phyloP scores from a whole-genome alignment of 2,888 invertebrate genomes.

The Apamea epomidion region DNA sequence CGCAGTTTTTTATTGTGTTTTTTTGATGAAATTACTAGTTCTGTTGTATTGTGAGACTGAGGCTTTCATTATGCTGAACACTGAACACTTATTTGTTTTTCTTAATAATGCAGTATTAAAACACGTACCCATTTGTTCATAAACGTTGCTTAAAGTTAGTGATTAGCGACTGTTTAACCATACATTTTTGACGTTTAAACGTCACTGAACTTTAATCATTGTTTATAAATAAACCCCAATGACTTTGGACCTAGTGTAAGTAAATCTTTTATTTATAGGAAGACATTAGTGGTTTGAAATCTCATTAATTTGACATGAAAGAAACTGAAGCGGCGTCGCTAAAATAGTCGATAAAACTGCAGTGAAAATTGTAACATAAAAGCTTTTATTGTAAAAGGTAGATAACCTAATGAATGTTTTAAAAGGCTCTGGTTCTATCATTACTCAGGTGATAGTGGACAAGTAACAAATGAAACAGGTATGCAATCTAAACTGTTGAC shows the following conservation, averaged over 20 bases:
- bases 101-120: neutral
- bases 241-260: neutral
- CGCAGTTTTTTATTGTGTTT: constrained; percentile 57
- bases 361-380: neutral
- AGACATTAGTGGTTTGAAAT: neutral
- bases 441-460: neutral
- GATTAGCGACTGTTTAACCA: neutral
- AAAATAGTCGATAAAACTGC: neutral
- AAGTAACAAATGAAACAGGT: constrained; percentile 20
- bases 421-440: neutral
- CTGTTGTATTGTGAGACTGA: neutral
- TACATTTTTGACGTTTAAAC: neutral
- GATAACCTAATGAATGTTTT: neutral
- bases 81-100: neutral
- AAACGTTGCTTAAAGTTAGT: neutral
- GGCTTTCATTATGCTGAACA: constrained; percentile 1
- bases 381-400: neutral
- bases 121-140: neutral
- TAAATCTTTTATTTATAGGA: neutral
- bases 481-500: constrained; percentile 31
- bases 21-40: constrained; percentile 9
- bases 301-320: neutral
- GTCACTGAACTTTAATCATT: neutral
- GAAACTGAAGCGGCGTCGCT: neutral
- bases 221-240: neutral